A percentile compares a stretch with the other conserved stretches of the same genome.
Conservation (phyloP, 2,888 invertebrate genomes). For the Cynaeus angustus region DNA sequence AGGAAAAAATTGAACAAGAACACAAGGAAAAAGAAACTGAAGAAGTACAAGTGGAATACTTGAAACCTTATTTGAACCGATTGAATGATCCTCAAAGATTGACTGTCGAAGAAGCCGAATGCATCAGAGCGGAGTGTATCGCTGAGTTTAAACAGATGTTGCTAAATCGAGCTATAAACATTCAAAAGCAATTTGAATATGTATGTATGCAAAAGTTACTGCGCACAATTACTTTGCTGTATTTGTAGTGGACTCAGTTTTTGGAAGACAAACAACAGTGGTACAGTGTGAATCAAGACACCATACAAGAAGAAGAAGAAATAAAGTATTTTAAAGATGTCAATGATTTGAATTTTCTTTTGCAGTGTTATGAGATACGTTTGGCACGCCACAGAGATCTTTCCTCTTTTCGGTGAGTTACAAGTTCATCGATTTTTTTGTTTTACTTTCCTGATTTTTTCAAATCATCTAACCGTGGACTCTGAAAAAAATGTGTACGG, state of each 20-base stretch:
- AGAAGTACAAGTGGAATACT: slow-evolving; percentile 75
- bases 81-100: slow-evolving; percentile 74
- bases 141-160: slow-evolving; percentile 79
- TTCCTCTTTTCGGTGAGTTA: slow-evolving; percentile 69
- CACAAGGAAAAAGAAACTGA: slow-evolving; percentile 77
- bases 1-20: slow-evolving; percentile 72
- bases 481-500: no score
- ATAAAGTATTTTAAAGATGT: slow-evolving; percentile 74
- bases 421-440: no score
- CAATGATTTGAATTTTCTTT: slow-evolving; percentile 71
- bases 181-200: slow-evolving; percentile 80
- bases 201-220: slow-evolving; percentile 65
- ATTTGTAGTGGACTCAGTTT: slow-evolving; percentile 68
- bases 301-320: slow-evolving; percentile 76
- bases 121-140: slow-evolving; percentile 76
- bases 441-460: no score
- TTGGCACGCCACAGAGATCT: slow-evolving; percentile 77
- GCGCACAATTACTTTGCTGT: slow-evolving; percentile 10
- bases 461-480: no score
- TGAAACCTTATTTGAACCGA: slow-evolving; percentile 78
- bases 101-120: slow-evolving; percentile 68
- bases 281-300: slow-evolving; percentile 76
- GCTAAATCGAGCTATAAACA: slow-evolving; percentile 77
- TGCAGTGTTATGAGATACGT: slow-evolving; percentile 78
- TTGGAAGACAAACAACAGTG: slow-evolving; percentile 75